phyloP scores from a whole-genome alignment of 1,140 invertebrate genomes.

The Heliconius hewitsoni region DNA sequence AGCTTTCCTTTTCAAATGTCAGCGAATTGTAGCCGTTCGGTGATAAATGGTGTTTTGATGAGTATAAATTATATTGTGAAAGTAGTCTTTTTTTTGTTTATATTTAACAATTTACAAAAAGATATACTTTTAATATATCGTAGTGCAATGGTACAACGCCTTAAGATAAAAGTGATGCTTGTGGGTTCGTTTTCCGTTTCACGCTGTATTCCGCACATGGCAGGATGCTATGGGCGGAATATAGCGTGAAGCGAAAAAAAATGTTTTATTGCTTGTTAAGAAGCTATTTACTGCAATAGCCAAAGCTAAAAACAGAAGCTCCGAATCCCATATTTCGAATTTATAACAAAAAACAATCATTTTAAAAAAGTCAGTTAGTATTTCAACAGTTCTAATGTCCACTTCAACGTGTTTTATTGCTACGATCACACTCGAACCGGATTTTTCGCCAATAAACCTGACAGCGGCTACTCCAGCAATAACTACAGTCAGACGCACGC shows the following conservation, averaged over 20 bases:
- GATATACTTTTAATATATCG: no score
- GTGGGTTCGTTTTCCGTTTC: neutral
- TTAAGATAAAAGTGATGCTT: neutral
- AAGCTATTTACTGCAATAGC: no score
- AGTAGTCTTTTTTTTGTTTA: neutral
- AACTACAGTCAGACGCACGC: constrained; percentile 52
- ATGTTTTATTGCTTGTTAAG: no score
- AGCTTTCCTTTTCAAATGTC: constrained; percentile 35
- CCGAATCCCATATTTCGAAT: no score
- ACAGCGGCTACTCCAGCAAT: constrained; percentile 43
- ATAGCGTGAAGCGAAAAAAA: no score
- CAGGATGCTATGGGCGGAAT: no score
- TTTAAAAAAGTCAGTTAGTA: neutral
- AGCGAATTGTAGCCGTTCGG: constrained; percentile 24
- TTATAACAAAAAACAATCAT: neutral
- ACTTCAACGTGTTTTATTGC: constrained; percentile 7
- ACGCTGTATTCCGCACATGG: no score
- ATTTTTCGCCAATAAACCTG: constrained; percentile 41
- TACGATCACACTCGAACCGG: constrained; percentile 25
- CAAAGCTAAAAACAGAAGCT: no score
- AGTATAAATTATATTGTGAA: constrained; percentile 29
- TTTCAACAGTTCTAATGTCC: neutral
- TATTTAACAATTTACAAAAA: neutral
- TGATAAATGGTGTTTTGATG: constrained; percentile 36
- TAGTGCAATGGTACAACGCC: no score